These are phyloP conservation scores for Acrobasis repandana DNA, from an alignment of 2,888 invertebrate genomes.

Conservation along the genomic window DNA sequence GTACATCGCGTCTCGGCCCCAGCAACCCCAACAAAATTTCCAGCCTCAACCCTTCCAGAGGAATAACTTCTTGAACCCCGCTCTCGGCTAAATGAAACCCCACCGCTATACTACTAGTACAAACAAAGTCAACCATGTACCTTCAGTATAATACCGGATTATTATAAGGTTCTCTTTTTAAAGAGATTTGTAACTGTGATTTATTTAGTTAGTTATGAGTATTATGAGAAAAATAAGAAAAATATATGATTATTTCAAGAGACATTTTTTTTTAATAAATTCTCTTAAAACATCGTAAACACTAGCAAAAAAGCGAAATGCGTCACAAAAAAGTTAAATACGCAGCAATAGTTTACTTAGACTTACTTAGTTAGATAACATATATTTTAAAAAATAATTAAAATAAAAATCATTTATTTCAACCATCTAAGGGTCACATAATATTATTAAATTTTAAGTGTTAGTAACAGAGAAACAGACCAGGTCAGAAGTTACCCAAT, in stretches of 20 bases:
- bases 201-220: constrained; percentile 49
- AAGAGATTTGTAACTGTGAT: constrained; percentile 71
- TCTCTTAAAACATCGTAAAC: no score
- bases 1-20: constrained; percentile 64
- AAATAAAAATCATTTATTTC: no score
- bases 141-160: constrained; percentile 4
- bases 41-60: constrained; percentile 30
- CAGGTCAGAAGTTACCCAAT: no score
- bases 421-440: no score
- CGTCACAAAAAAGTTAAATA: no score
- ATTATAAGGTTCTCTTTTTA: constrained; percentile 34
- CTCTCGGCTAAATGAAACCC: constrained; percentile 35
- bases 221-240: neutral
- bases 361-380: no score
- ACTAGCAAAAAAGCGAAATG: no score
- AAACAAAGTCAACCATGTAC: constrained; percentile 35
- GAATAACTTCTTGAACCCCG: neutral
- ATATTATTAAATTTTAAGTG: no score
- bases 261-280: neutral
- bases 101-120: constrained; percentile 41
- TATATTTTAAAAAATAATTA: no score
- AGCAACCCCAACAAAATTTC: constrained; percentile 49
- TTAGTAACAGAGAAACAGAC: no score
- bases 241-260: constrained; percentile 10
- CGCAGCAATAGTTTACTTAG: no score